Percentiles rank a stretch among this genome's conserved stretches.
Conservation (phyloP, 2,888 invertebrate species). For the Drosophila flavopinicola region DNA sequence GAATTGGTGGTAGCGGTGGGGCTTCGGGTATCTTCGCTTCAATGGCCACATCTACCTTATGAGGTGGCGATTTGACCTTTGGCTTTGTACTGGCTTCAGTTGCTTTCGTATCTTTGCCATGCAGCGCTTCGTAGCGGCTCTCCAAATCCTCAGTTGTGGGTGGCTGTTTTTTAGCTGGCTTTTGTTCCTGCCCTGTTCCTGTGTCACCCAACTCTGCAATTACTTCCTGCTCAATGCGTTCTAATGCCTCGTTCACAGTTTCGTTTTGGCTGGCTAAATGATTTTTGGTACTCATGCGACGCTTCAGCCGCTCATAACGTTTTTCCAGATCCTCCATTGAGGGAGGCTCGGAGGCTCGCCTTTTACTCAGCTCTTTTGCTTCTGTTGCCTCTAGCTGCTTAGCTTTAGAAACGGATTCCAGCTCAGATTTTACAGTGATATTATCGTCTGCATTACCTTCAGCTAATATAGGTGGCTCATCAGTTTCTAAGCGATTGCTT, state of each 20-base stretch:
- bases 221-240: conserved; percentile 65
- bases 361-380: conserved; percentile 38
- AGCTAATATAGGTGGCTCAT: background rate
- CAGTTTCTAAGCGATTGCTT: conserved; percentile 3
- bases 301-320: conserved; percentile 72
- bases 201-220: conserved; percentile 43
- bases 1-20: conserved; percentile 59
- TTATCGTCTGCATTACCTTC: background rate
- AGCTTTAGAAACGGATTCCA: background rate
- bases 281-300: conserved; percentile 66
- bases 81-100: conserved; percentile 6
- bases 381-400: conserved; percentile 14
- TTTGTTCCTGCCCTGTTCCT: background rate
- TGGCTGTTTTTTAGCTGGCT: conserved; percentile 38
- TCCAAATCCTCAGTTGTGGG: conserved; percentile 69
- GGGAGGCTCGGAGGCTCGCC: conserved; percentile 75
- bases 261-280: conserved; percentile 42
- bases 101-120: conserved; percentile 44
- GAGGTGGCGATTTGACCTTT: conserved; percentile 25
- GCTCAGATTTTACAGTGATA: conserved; percentile 1
- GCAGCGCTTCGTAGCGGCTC: conserved; percentile 67
- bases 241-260: conserved; percentile 61
- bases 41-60: conserved; percentile 59
- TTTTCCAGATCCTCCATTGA: conserved; percentile 79
- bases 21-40: conserved; percentile 66